Percentiles rank a stretch among this genome's conserved stretches.
Conservation (phyloP, 2,797 vertebrate genomes). For the Peromyscus melanophrys region DNA sequence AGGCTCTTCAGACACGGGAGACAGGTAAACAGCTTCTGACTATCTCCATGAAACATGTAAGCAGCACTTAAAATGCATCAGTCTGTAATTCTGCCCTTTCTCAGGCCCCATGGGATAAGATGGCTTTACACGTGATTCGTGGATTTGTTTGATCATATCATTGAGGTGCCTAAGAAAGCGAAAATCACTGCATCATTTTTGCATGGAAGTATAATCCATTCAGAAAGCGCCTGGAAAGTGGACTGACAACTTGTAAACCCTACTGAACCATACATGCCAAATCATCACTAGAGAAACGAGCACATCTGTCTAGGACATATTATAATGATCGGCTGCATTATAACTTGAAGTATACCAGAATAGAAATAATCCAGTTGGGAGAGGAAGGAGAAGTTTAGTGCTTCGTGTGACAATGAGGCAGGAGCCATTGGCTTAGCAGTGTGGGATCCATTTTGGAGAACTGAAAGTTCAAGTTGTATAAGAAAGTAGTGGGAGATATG, state of each 20-base stretch:
- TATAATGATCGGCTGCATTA: not conserved
- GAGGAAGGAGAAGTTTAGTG: not conserved
- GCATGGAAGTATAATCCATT: not conserved
- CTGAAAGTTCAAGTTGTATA: not conserved
- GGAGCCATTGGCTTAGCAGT: not conserved
- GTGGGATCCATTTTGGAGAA: constrained; percentile 9
- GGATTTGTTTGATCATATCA: constrained; percentile 21
- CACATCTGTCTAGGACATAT: not conserved
- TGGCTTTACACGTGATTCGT: not conserved
- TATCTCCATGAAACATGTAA: not conserved
- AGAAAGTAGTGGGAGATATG: not conserved
- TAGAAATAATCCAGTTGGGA: not conserved
- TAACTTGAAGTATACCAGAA: not conserved
- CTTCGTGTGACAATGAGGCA: not conserved
- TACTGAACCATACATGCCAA: not conserved
- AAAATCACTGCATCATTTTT: constrained; percentile 20
- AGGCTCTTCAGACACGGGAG: constrained; percentile 84
- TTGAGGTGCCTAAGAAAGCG: constrained; percentile 48
- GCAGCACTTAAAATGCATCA: not conserved
- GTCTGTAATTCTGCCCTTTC: not conserved
- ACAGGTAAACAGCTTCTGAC: constrained; percentile 88
- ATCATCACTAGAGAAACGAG: not conserved
- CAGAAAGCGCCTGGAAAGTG: not conserved
- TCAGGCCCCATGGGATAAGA: not conserved
- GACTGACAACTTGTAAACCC: not conserved